Base-by-base conservation (phyloP, 2,888 invertebrate genomes). In the Argyra leucocephala region DNA sequence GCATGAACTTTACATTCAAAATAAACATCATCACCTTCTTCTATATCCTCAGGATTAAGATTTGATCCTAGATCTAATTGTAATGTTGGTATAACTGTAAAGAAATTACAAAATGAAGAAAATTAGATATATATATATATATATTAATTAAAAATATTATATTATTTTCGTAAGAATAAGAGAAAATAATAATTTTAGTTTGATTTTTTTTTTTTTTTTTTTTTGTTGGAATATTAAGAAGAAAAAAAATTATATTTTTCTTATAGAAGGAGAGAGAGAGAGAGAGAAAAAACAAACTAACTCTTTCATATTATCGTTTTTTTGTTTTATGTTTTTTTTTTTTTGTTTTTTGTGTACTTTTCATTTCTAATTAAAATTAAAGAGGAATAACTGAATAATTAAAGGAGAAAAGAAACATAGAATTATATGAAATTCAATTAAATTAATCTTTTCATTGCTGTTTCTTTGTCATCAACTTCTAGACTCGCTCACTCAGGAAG, bases 21-120 rank as follows among this genome's bases (percentile, higher is more conserved):
- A 77, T 89, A 89, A 70, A 89, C 88, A 79, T 90, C 89, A 75
- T 88, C 88, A 68, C 88, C 89, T 79, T 90, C 90, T 74, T 88
- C 88, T 72, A 91, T 90, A 78, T 89, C 89, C 72, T 87, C 85
- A 1, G 89, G 88, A 81, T 89, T 88, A 75, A 90, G 83, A 78
- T 86, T 88, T 67, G 87, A 85, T 69, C 90, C 90, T 70, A 90
- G 81, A 71, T 85, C 84, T 73, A 90, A 82, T 70, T 83, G 84
- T 69, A 88, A 80, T 71, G 85, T 86, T 69, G 90, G 90, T 69
- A 87, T 82, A 82, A 88, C 90, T 88, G 68, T 61, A 71, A 73
- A 64, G 63, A 57, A 67, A 60, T n/a, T n/a, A n/a, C n/a, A 22
- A 71, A 57, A 61, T 67, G 65, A 5, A 67, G 58, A 37, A 37